Evolutionary conservation across 2,113 vertebrate species (phyloP), one percentile per base, ranked within the genome.

Genomic region (Saguinus midas): DNA sequence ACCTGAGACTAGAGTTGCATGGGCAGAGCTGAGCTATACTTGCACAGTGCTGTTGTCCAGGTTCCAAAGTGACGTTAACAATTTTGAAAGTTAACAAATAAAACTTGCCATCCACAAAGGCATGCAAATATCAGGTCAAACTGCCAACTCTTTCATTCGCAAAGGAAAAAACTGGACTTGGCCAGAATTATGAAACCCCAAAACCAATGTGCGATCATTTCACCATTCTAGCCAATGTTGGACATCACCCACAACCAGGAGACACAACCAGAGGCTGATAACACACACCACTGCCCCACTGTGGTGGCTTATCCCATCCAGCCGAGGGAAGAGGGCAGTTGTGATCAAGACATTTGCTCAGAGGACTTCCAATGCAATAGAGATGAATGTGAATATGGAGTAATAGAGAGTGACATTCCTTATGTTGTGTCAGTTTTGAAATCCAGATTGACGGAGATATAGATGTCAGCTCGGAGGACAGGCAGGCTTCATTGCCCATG

Each of bases 391-490:
- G 70, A 90, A 43, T 75, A 64, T 97, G 95, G 82, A 92, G 96
- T 98, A 98, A 99, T 97, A 97, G 95, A 98, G 97, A 98, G 98
- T 99, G 99, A 98, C 98, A 98, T 98, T 98, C 98, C 98, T 99
- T 98, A 98, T 98, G 98, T 98, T 98, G 96, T 98, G 98, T 98
- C 98, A 98, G 98, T 98, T 98, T 98, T 88, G 96, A 98, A 98
- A 97, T 95, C 97, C 98, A 98, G 98, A 97, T 94, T 98, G 98
- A 97, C 87, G 90, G 98, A 98, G 98, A 99, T 99, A 99, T 98
- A 99, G 99, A 99, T 99, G 98, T 99, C 99, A 99, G 98, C 98
- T 97, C 90, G 90, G 55, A 98, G 98, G 98, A 98, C 98, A 98
- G 97, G 96, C 98, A 95, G 97, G 98, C 98, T 98, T 95, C 98